Percentiles rank a stretch among this genome's conserved stretches.
phyloP scores from a whole-genome alignment of 1,140 invertebrate species.

The Glossosoma conforme region DNA sequence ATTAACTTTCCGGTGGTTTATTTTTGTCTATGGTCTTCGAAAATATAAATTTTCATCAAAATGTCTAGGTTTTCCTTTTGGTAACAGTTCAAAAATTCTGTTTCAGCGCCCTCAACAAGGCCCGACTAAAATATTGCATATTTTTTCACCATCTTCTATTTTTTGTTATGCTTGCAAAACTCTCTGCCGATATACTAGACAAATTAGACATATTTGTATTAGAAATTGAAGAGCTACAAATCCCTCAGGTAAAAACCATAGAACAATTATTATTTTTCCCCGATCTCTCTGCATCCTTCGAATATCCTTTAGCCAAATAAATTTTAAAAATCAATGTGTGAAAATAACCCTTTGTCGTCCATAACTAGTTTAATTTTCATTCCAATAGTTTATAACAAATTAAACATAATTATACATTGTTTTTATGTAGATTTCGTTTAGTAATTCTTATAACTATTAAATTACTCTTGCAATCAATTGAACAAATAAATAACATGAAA shows the following conservation, averaged over 20 bases:
- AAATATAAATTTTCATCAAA: too few relatives aligned
- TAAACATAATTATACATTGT: too few relatives aligned
- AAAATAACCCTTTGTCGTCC: too few relatives aligned
- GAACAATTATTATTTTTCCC: not conserved
- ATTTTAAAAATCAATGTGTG: too few relatives aligned
- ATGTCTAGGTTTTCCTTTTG: slow-evolving; percentile 10
- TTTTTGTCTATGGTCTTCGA: not conserved
- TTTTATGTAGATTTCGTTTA: too few relatives aligned
- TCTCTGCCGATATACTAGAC: slow-evolving; percentile 87
- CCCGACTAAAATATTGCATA: slow-evolving; percentile 85
- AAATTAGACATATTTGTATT: slow-evolving; percentile 89
- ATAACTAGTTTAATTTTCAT: too few relatives aligned
- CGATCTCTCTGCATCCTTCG: too few relatives aligned
- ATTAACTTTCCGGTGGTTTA: not conserved
- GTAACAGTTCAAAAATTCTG: slow-evolving; percentile 30
- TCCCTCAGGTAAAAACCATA: slow-evolving; percentile 68
- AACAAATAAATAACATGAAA: too few relatives aligned
- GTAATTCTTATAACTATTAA: too few relatives aligned
- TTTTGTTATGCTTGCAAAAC: slow-evolving; percentile 84
- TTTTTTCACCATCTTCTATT: slow-evolving; percentile 89
- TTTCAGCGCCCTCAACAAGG: slow-evolving; percentile 89
- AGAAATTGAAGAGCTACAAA: slow-evolving; percentile 87
- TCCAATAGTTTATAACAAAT: too few relatives aligned
- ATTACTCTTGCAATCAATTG: too few relatives aligned
- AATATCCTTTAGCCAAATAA: too few relatives aligned